Base-by-base conservation (phyloP, 2,797 vertebrate genomes). In the Chelon labrosus region DNA sequence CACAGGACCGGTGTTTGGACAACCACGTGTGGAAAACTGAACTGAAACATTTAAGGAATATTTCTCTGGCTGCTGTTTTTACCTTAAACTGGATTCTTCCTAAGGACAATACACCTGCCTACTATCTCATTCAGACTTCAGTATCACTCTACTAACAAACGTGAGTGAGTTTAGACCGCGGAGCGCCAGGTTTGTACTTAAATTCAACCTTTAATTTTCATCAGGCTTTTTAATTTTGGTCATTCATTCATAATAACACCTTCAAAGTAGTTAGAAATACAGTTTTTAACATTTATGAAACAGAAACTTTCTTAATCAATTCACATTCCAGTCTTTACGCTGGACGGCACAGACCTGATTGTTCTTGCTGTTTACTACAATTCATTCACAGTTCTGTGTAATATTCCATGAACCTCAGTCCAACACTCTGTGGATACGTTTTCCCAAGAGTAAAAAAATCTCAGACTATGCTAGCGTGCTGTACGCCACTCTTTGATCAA, bases 141-240 rank as follows among this genome's bases (percentile, higher is more conserved):
- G 25, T 9, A 41, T 35, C 7, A 1, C 12, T n/a, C n/a, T 51
- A 10, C 7, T 46, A 12, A 41, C 2, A 58, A 56, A 37, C 22
- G 14, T 37, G 79, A 77, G 60, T 5, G 7, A 22, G 3, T 20
- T 44, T 35, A 47, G 47, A 63, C 25, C 37, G 65, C 52, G 49
- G 59, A 66, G 54, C 0, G 73, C 69, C 88, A 89, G 89, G 87
- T 88, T 79, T 68, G 80, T 86, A 80, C 44, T 56, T 79, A 62
- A 63, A 12, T 35, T 27, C 0, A 46, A 46, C 0, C 1, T 10
- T 75, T 5, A 10, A 53, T 41, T 19, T 49, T 49, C 3, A 22
- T 11, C 2, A 1, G 5, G 2, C 31, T 5, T 1, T 69, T 63
- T 57, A 7, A 27, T 7, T 57, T 11, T 47, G 31, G 20, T 75